Evolutionary conservation across 1,140 invertebrate genomes (phyloP), one percentile per base, ranked within the genome.

Genomic region (Scaptodrosophila lebanonensis): DNA sequence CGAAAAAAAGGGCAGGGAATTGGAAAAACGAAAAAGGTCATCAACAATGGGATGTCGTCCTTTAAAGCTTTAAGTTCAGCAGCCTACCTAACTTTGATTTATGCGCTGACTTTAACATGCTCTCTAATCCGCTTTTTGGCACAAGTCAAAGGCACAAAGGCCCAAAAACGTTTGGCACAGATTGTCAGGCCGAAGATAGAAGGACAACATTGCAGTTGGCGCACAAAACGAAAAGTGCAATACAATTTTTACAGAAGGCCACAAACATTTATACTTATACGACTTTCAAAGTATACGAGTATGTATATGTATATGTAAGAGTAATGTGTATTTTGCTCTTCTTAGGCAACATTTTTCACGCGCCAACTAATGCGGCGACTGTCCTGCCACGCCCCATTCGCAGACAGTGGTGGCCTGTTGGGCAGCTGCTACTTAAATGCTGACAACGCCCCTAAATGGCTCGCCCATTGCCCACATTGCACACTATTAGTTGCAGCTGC

Each of bases 401-500:
- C n/a, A n/a, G n/a, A n/a, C n/a, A n/a, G n/a, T n/a, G n/a, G n/a
- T n/a, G n/a, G n/a, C n/a, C 22, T 25, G 8, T 25, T 25, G 22
- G 22, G 22, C 22, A 4, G 35, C 36, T 39, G 54, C 35, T 60
- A 29, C 57, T 76, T 77, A 76, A 76, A 76, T 68, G 72, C 22
- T 25, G 22, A 25, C 22, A 25, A 4, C 22, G 22, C 22, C 22
- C 22, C 22, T 25, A 25, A 25, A 25, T 25, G 73, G 68, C 64
- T 49, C 67, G 59, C 60, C 69, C 69, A 73, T 75, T 75, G 61
- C 60, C 70, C 56, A 66, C 73, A 77, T 68, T 77, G 73, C 65
- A 73, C 73, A 82, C 75, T 82, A 82, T 82, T 82, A 82, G 75
- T 82, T 82, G 75, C 75, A 82, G 75, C 75, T 82, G 75, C 75